Evolutionary conservation across 2,113 vertebrate species (phyloP), one percentile per base, ranked within the genome.

Genomic region (Hipposideros armiger): DNA sequence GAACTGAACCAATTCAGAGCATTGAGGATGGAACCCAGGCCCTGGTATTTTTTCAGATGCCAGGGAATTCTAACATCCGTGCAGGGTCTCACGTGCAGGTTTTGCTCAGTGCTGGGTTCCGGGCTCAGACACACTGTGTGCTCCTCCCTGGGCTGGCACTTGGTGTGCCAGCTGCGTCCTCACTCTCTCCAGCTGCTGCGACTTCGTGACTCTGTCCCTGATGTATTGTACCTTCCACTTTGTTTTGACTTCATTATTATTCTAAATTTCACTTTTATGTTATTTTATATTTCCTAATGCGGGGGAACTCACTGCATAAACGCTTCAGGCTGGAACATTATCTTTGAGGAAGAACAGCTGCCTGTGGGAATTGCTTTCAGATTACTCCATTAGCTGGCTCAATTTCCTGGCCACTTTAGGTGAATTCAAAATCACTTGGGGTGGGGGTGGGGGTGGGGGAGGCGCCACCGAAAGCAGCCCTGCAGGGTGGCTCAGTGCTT

Each of bases 211-310:
- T 69, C 69, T 36, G 64, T 86, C 54, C 64, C 64, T 69, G 16
- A 60, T 89, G 30, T 81, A 28, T 17, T 89, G 30, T 81, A 28
- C 22, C 89, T 92, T 58, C 47, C 58, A 32, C 72, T 91, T 93
- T 77, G 67, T 84, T 91, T 72, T 69, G 62, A 80, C 28, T 70
- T 94, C 36, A 69, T 91, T 30, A 69, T 91, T 30, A 70, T 84
- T 95, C 74, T 30, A 73, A 32, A 69, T 93, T 89, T 83, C 52
- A 47, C 52, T 60, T 76, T 32, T 42, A 78, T 40, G 58, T 8
- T 7, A 4, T 40, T 94, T 92, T 83, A 0, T 92, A 60, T 95
- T 93, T 96, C 69, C 83, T 90, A 85, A 93, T 91, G 60, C 15
- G 67, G 78, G 77, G 77, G 15, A 73, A 45, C 42, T 86, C 26